These are phyloP conservation scores for Syndactyla subalaris DNA, from an alignment of 2,797 vertebrate species.

Conservation along the genomic window DNA sequence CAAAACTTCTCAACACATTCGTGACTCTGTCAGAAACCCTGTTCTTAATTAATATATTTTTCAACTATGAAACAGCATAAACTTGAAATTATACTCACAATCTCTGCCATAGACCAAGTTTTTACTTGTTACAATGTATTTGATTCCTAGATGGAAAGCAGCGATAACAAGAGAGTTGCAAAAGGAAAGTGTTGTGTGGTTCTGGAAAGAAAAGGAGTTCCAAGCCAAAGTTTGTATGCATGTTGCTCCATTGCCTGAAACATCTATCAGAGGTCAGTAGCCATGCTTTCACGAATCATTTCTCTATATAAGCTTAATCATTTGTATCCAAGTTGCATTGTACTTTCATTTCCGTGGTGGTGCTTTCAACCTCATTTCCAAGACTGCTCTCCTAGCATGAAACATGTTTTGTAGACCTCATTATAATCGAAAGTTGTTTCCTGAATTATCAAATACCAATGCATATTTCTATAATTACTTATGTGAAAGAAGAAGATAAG, in stretches of 20 bases:
- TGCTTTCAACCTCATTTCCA: not conserved
- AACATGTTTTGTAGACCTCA: not conserved
- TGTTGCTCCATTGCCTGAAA: not conserved
- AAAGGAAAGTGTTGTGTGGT: not conserved
- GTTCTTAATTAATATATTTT: not conserved
- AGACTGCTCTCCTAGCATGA: fast-evolving
- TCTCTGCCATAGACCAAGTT: not conserved
- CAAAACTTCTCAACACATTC: not conserved
- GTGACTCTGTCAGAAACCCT: not conserved
- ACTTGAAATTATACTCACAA: not conserved
- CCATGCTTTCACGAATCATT: not conserved
- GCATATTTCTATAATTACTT: not conserved
- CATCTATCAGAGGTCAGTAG: not conserved
- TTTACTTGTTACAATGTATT: not conserved
- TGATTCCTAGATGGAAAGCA: not conserved
- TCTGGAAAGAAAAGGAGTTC: not conserved
- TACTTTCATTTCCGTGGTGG: not conserved
- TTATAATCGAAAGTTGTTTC: not conserved
- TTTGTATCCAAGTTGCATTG: not conserved
- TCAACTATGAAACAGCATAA: not conserved
- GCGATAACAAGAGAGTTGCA: not conserved
- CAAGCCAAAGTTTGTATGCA: not conserved
- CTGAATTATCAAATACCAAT: not conserved
- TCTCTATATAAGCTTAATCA: not conserved
- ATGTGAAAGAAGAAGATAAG: slow-evolving; percentile 1